These are phyloP conservation scores for Gallinago undulata DNA, from an alignment of 2,113 vertebrate genomes.

Conservation along the genomic window DNA sequence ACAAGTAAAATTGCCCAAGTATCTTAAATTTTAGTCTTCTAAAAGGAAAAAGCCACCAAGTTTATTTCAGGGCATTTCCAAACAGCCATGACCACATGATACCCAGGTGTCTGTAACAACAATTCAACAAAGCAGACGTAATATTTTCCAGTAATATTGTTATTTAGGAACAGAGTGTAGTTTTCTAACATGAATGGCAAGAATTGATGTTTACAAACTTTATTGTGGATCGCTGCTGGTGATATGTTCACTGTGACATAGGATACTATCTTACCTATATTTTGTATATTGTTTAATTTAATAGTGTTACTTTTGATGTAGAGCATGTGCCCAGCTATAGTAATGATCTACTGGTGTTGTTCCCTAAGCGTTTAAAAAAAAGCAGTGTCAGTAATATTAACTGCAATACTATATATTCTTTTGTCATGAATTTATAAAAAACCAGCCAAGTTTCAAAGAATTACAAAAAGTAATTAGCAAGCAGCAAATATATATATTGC, in stretches of 20 bases:
- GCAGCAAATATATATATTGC: not conserved
- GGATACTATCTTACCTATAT: not conserved
- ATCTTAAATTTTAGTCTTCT: not conserved
- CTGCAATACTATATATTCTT: not conserved
- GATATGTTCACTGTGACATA: fast-evolving
- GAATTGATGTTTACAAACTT: not conserved
- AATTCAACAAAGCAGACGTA: not conserved
- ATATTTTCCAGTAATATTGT: not conserved
- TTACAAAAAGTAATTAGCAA: not conserved
- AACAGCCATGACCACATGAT: not conserved
- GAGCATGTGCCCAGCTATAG: not conserved
- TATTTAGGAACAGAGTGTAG: not conserved
- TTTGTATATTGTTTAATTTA: not conserved
- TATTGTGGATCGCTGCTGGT: not conserved
- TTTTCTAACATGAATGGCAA: not conserved
- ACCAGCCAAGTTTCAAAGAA: not conserved
- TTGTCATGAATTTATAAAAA: not conserved
- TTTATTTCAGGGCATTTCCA: not conserved
- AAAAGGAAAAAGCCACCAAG: not conserved
- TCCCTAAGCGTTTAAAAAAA: not conserved
- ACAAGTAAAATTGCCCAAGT: not conserved
- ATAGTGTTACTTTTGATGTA: not conserved
- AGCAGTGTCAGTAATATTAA: not conserved
- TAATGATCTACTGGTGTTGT: not conserved
- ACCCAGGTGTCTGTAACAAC: not conserved